Conservation (phyloP, 2,888 invertebrate species). For the Neoaliturus tenellus region DNA sequence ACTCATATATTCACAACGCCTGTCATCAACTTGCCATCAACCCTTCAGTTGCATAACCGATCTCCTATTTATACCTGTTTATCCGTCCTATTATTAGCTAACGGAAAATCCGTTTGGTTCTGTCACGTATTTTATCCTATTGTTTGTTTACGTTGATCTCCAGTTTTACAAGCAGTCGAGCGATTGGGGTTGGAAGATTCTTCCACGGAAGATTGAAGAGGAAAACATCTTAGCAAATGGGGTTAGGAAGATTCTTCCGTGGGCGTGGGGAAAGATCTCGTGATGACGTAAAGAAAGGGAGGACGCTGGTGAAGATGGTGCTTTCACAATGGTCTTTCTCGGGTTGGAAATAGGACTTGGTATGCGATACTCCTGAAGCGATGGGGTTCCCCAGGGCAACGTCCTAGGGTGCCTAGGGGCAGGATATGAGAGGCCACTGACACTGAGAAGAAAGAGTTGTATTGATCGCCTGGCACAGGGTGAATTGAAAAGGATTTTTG, state of each 20-base stretch:
- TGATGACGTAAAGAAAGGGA: too few relatives aligned
- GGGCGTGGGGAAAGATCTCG: too few relatives aligned
- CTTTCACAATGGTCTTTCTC: too few relatives aligned
- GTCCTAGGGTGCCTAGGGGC: too few relatives aligned
- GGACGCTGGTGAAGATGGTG: background rate
- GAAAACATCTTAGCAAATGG: background rate
- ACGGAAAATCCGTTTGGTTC: background rate
- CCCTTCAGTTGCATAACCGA: background rate
- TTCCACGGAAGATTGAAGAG: background rate
- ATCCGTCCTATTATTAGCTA: background rate
- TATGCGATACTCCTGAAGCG: background rate
- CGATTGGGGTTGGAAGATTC: background rate
- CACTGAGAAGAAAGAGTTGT: too few relatives aligned
- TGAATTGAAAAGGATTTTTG: too few relatives aligned
- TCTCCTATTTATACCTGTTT: conserved; percentile 15
- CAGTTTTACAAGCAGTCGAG: background rate
- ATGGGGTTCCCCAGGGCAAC: background rate
- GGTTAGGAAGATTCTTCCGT: too few relatives aligned
- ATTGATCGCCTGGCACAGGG: too few relatives aligned
- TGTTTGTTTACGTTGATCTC: background rate
- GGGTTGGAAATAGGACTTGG: too few relatives aligned
- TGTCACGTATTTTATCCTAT: background rate
- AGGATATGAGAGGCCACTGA: too few relatives aligned
- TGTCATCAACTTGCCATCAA: too few relatives aligned
- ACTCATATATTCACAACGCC: too few relatives aligned